A percentile compares a stretch with the other conserved stretches of the same genome.
phyloP scores from a whole-genome alignment of 2,113 vertebrate species.

The Apistogramma diplotaenia region DNA sequence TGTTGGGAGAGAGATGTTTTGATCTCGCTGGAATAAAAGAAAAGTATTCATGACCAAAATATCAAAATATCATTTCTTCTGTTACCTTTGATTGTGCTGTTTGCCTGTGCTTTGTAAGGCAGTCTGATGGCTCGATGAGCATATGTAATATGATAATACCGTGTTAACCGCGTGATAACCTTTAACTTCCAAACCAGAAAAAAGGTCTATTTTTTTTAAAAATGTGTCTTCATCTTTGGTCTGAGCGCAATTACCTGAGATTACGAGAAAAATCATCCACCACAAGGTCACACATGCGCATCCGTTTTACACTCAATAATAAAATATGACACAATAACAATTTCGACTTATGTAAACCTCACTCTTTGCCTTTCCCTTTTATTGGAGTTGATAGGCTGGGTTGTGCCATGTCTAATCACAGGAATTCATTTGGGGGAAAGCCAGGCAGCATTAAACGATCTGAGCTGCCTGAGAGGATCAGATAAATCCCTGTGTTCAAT shows the following conservation, averaged over 20 bases:
- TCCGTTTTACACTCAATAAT: slow-evolving; percentile 18
- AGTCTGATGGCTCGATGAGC: neutral
- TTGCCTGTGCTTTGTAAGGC: neutral
- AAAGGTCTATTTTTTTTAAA: neutral
- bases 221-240: neutral
- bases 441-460: slow-evolving; percentile 76
- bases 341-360: slow-evolving; percentile 46
- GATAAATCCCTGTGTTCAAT: slow-evolving; percentile 80
- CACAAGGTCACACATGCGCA: neutral
- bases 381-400: slow-evolving; percentile 52
- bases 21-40: neutral
- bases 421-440: slow-evolving; percentile 75
- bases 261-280: neutral
- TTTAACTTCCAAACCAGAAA: neutral
- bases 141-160: neutral
- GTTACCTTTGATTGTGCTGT: neutral
- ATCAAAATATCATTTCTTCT: neutral
- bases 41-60: neutral
- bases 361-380: slow-evolving; percentile 26
- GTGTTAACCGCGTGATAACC: neutral
- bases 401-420: slow-evolving; percentile 71
- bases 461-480: slow-evolving; percentile 77
- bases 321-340: slow-evolving; percentile 49
- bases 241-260: neutral
- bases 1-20: neutral